Evolutionary conservation across 2,888 invertebrate genomes (phyloP).

Genomic region (Dasypogon diadema): DNA sequence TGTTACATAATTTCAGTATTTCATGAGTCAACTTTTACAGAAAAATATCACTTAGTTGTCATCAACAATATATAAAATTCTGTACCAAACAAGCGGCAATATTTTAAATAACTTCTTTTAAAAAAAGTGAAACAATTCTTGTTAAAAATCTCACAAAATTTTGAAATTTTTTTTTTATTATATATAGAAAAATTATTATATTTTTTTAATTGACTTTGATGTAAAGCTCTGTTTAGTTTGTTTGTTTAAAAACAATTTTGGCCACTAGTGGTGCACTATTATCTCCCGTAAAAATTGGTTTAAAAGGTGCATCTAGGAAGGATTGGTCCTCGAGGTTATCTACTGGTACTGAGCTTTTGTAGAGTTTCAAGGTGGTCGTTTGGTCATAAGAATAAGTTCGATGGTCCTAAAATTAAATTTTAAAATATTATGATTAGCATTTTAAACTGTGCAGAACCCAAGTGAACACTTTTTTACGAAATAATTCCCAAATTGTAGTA

Average conservation of each 20-base stretch:
- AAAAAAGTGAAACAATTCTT: not conserved
- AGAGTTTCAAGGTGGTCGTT: slow-evolving; percentile 31
- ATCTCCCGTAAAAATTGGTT: not conserved
- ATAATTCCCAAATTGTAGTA: no score
- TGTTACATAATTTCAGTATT: slow-evolving; percentile 1
- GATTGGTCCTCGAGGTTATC: slow-evolving; percentile 25
- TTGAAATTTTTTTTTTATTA: slow-evolving; percentile 13
- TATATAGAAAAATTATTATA: slow-evolving; percentile 20
- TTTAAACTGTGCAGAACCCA: not conserved
- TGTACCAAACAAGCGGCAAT: not conserved
- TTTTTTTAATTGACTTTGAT: slow-evolving; percentile 50
- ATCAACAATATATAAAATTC: slow-evolving; percentile 1
- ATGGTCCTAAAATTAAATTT: slow-evolving; percentile 53
- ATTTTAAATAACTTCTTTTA: not conserved
- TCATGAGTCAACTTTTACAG: not conserved
- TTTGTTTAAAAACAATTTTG: slow-evolving; percentile 28
- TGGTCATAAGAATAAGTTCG: slow-evolving; percentile 54
- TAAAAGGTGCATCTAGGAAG: not conserved
- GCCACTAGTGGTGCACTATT: slow-evolving; percentile 48
- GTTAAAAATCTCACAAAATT: not conserved
- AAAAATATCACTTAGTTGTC: slow-evolving; percentile 32
- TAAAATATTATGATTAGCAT: no score
- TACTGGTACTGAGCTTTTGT: slow-evolving; percentile 1
- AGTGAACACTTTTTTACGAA: not conserved
- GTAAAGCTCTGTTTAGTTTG: slow-evolving; percentile 36